Percentiles rank a stretch among this genome's conserved stretches.
Evolutionary conservation across 2,888 invertebrate species (phyloP).

Genomic region (Cataglyphis albicans): DNA sequence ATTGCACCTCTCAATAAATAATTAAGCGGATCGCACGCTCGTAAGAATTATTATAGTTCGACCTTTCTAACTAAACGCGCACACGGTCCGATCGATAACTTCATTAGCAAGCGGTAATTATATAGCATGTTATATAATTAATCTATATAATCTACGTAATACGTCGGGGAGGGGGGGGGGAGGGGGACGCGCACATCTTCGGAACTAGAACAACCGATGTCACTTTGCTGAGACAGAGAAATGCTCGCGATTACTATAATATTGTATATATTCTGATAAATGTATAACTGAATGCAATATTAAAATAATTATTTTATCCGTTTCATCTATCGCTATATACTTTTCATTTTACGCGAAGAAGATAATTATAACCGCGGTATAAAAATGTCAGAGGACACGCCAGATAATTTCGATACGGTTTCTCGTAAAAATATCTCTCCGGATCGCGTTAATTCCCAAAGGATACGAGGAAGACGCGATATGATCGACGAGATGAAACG

Average conservation of each 20-base stretch:
- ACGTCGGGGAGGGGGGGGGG: neutral
- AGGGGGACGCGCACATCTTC: neutral
- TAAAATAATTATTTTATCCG: neutral
- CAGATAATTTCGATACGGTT: slow-evolving; percentile 12
- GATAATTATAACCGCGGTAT: neutral
- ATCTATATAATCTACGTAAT: neutral
- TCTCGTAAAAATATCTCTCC: slow-evolving; percentile 6
- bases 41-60: slow-evolving; percentile 20
- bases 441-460: slow-evolving; percentile 17
- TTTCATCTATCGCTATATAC: neutral
- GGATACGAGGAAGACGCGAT: neutral
- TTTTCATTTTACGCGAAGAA: neutral
- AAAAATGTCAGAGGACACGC: slow-evolving; percentile 1
- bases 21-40: slow-evolving; percentile 10
- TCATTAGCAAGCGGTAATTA: slow-evolving; percentile 38
- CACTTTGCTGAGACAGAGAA: neutral
- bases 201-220: neutral
- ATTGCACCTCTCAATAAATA: slow-evolving; percentile 38
- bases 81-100: slow-evolving; percentile 23
- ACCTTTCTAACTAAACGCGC: neutral
- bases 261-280: neutral
- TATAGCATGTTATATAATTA: slow-evolving; percentile 23
- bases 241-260: neutral
- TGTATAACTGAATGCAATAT: neutral
- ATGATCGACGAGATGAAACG: neutral